Evolutionary conservation across 2,113 vertebrate genomes (phyloP), one percentile per base, ranked within the genome.

Genomic region (Pseudopodoces humilis): DNA sequence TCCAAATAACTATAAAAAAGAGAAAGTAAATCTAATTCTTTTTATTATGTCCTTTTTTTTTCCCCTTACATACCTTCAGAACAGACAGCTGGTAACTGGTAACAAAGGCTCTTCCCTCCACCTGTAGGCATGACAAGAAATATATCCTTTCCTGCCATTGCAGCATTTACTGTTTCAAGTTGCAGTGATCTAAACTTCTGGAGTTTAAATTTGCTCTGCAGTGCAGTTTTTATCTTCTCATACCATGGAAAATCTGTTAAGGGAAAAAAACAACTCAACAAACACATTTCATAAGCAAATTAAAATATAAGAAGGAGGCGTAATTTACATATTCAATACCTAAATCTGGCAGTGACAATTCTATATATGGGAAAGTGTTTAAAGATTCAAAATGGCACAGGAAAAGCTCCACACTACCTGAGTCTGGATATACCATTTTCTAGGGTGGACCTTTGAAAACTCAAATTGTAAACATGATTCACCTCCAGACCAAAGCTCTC

Each of bases 101-200:
- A 99, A 92, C 99, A 99, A 62, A 99, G 98, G 67, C 99, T 99
- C 90, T 99, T 99, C 8, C 99, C 99, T 58, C 99, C 98, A 41
- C 99, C 99, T 4, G 99, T 99, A 11, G 99, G 99, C 99, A 99
- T 99, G 44, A 99, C 98, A 60, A 99, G 98, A 96, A 99, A 99
- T 35, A 99, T 82, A 63, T 99, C 99, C 95, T 96, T 98, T 65
- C 98, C 98, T 2, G 98, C 98, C 99, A 99, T 98, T 24, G 98
- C 98, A 75, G 98, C 98, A 62, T 99, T 99, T 89, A 99, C 96
- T 31, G 99, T 98, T 95, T 98, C 98, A 37, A 99, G 97, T 89
- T 99, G 99, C 81, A 99, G 97, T 2, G 98, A 95, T 55, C 99
- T 98, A 95, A 99, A 99, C 68, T 92, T 98, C 33, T 97, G 90